Evolutionary conservation across 1,140 invertebrate genomes (phyloP).

Genomic region (Lamellibrachia luymesi): DNA sequence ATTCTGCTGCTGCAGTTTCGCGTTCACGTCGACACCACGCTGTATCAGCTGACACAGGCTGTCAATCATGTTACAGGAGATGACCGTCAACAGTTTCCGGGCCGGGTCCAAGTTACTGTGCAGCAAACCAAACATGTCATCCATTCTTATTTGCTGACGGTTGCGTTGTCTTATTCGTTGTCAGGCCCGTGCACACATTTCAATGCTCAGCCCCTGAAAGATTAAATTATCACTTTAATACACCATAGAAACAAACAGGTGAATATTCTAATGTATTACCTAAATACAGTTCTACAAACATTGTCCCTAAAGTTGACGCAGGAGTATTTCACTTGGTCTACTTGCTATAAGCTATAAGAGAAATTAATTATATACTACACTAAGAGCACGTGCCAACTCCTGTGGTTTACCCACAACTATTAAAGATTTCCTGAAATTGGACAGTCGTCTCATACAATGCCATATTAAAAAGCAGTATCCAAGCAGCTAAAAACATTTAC

Average conservation of each 20-base stretch:
- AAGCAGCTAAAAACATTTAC: no score
- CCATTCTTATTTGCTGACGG: constrained; percentile 1
- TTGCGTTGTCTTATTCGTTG: neutral
- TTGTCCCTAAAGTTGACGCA: no score
- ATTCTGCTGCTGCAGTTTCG: neutral
- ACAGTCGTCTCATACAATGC: no score
- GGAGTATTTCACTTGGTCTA: no score
- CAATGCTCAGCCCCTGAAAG: neutral
- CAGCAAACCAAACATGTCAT: constrained; percentile 23
- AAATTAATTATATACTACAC: no score
- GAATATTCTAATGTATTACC: neutral
- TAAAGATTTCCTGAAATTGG: no score
- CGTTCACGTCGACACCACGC: constrained; percentile 7
- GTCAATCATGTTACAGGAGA: constrained; percentile 11
- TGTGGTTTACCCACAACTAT: no score
- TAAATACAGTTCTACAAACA: no score
- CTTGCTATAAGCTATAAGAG: no score
- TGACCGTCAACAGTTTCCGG: constrained; percentile 13
- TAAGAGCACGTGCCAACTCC: no score
- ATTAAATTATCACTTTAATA: neutral
- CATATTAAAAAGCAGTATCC: no score
- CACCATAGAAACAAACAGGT: no score
- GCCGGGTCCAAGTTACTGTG: constrained; percentile 10
- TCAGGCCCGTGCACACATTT: neutral
- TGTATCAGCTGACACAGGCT: constrained; percentile 17